Evolutionary conservation across 2,888 invertebrate species (phyloP), one percentile per base, ranked within the genome.

Genomic region (Heliconius hortense): DNA sequence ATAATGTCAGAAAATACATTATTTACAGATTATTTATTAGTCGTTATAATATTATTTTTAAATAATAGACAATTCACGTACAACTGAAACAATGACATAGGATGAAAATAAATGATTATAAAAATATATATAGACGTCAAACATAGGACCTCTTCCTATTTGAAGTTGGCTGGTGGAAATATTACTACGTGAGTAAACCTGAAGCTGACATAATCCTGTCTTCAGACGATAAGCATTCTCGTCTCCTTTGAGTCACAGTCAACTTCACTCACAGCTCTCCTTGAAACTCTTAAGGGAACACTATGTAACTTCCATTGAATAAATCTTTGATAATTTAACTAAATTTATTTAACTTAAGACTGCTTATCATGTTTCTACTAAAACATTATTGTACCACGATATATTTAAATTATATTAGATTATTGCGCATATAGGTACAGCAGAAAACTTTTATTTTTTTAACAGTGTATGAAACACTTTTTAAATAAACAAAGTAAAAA

Each of bases 181-280:
- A 74, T 74, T 78, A 75, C 56, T 66, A 69, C 73, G 73, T 66
- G 73, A 73, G 68, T 68, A 68, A 77, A 60, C 72, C 74, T 77
- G 76, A 72, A 75, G 68, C 71, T 75, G 79, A 78, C 77, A 71
- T 74, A 76, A 79, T 64, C 64, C 77, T 75, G 75, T 77, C 80
- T 79, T 79, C 75, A 53, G 75, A 70, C 76, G 78, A 79, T 77
- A 79, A 76, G 78, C 73, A 64, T 77, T 76, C 76, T 74, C 70
- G 31, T 77, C 72, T 74, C 63, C 74, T 78, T 78, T 78, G 77
- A 78, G 73, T 73, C 60, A 77, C 77, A 78, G 73, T 73, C 60
- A 77, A 75, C 72, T 75, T 79, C 79, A 77, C 77, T 78, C 76
- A 48, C 77, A 76, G 78, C 31, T 66, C 73, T 66, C 24, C 78